These are phyloP conservation scores for Hippocampus mohnikei DNA, from an alignment of 2,113 vertebrate genomes.

Conservation along the genomic window DNA sequence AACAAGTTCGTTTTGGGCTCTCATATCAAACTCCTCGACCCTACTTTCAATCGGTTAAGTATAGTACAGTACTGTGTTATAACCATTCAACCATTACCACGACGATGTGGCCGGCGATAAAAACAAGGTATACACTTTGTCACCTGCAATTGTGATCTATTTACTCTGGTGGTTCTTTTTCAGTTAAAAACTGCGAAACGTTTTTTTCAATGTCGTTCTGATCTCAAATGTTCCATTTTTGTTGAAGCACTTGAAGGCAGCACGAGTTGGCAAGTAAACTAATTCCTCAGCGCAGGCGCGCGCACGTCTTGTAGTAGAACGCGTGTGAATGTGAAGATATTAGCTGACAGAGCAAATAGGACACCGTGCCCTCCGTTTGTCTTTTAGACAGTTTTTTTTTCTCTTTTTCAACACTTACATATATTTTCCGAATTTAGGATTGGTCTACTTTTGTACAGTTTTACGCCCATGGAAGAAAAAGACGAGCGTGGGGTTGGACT, in stretches of 20 bases:
- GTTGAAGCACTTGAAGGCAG: not conserved
- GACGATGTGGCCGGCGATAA: not conserved
- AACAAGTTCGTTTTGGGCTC: too few species aligned
- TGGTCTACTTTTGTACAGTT: not conserved
- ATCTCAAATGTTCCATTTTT: not conserved
- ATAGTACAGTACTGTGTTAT: too few species aligned
- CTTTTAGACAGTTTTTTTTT: not conserved
- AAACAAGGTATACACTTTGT: not conserved
- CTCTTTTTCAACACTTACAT: not conserved
- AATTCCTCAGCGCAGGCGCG: not conserved
- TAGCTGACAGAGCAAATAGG: conserved; percentile 26
- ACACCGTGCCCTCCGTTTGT: not conserved
- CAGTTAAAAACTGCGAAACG: too few species aligned
- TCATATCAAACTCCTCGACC: too few species aligned
- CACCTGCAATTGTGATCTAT: not conserved
- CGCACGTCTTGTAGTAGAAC: not conserved
- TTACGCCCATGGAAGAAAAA: not conserved
- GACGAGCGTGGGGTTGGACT: not conserved
- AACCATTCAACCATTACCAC: not conserved
- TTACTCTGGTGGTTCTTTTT: not conserved
- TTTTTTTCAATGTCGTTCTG: too few species aligned
- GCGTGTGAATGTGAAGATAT: not conserved
- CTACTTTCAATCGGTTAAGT: too few species aligned
- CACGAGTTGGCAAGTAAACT: not conserved
- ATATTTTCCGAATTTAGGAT: too few species aligned